Evolutionary conservation across 1,140 invertebrate genomes (phyloP).

Genomic region (Sitobion miscanthi): DNA sequence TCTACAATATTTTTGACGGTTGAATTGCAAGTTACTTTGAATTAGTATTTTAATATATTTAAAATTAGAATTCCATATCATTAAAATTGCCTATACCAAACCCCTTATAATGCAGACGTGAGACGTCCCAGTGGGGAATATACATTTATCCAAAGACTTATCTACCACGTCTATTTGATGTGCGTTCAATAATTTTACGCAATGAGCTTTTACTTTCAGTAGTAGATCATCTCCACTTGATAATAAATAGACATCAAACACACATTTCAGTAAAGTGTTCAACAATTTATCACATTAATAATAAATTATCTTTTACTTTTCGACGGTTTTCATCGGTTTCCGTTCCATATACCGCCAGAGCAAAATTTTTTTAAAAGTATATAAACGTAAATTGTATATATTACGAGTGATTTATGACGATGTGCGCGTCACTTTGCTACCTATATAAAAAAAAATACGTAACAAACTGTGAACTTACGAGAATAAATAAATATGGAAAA

Average conservation of each 20-base stretch:
- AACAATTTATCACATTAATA: not conserved
- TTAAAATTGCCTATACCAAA: not conserved
- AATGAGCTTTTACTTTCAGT: not conserved
- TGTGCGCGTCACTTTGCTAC: not conserved
- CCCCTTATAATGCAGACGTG: not conserved
- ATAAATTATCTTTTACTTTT: not conserved
- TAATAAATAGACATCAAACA: not conserved
- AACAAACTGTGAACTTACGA: not conserved
- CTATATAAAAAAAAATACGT: not conserved
- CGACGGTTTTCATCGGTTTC: not conserved
- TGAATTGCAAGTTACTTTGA: too few relatives aligned
- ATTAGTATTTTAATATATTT: not conserved
- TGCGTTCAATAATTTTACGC: not conserved
- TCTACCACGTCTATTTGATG: too few relatives aligned
- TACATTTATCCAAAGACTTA: not conserved
- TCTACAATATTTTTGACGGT: too few relatives aligned
- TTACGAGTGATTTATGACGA: not conserved
- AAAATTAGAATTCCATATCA: not conserved
- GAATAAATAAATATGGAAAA: not conserved
- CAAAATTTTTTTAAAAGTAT: too few relatives aligned
- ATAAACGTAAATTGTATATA: not conserved
- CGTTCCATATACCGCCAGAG: not conserved
- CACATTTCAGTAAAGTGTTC: not conserved
- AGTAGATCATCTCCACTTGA: not conserved
- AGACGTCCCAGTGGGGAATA: not conserved